Base-by-base conservation (phyloP, 2,113 vertebrate genomes). In the Crocuta crocuta region DNA sequence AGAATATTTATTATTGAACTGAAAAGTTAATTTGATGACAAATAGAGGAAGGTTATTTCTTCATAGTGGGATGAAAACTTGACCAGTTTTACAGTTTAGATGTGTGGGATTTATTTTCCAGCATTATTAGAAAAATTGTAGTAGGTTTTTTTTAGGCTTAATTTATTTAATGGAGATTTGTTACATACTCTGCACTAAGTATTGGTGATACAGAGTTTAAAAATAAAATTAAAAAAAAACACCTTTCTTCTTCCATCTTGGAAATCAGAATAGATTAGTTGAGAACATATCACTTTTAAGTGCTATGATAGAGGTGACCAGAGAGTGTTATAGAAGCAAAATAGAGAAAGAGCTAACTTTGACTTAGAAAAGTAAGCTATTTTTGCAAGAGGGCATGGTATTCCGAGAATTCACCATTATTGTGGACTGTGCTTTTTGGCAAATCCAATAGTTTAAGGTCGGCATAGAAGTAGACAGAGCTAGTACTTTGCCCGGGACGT, bases 61-160 rank as follows among this genome's bases (percentile, higher is more conserved):
- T 50, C 66, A 19, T 71, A 45, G 6, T 31, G 2, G 0, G 84
- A 84, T 80, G 10, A 43, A 78, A n/a, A 66, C 50, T 5, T 43
- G 26, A 7, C 21, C 35, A 65, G 39, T 85, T 78, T 78, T 89
- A 33, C 0, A 12, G 10, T 53, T 82, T 85, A 0, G 19, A 2
- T 94, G 7, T 45, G 8, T 58, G 0, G 2, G 8, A 6, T 58
- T 55, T 92, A 43, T 11, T 43, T 84, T 48, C 8, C 1, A 5
- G 3, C 2, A 19, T 80, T 23, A 31, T 24, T 93, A 21, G 28
- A 76, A 81, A 74, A 76, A 19, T 76, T 48, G 7, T 24, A 28
- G 6, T 11, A 0, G 2, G n/a, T 0, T 16, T 7, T 50, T 12
- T 24, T 16, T 7, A 58, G 71, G 33, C 61, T 16, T 35, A 21